These are phyloP conservation scores for Heteractis magnifica DNA, from an alignment of 92 coral and sea anemone species.

Conservation along the genomic window DNA sequence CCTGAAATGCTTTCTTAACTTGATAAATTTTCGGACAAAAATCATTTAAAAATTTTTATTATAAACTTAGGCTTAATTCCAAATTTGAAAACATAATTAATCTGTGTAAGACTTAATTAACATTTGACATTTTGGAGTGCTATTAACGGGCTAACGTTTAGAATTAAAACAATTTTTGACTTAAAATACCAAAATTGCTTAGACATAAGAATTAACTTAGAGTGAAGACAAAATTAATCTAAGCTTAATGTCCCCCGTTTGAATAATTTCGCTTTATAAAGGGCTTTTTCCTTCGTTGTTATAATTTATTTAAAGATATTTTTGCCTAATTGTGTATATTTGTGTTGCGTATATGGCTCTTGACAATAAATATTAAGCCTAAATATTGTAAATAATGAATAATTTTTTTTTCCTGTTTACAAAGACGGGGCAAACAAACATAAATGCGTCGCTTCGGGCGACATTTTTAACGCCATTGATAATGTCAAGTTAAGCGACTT, in stretches of 20 bases:
- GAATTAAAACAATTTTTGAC: background rate
- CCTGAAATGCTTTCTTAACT: background rate
- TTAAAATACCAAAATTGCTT: background rate
- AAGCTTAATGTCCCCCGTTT: background rate
- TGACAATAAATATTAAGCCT: too few relatives aligned
- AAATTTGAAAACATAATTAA: background rate
- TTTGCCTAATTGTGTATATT: too few relatives aligned
- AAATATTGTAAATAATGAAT: too few relatives aligned
- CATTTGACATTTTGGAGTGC: background rate
- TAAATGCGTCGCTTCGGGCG: too few relatives aligned
- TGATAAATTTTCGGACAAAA: background rate
- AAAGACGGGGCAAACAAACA: too few relatives aligned
- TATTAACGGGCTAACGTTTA: background rate
- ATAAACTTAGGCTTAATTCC: background rate
- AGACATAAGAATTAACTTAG: background rate
- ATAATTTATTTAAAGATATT: too few relatives aligned
- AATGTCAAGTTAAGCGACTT: background rate
- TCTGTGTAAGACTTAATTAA: background rate
- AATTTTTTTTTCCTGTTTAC: too few relatives aligned
- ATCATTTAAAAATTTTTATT: background rate
- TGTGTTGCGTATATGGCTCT: too few relatives aligned
- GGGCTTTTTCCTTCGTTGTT: too few relatives aligned
- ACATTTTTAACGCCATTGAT: background rate
- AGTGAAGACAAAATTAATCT: background rate
- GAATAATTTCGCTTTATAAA: background rate